Conservation (phyloP, 2,888 invertebrate genomes). For the Oscheius sp. region DNA sequence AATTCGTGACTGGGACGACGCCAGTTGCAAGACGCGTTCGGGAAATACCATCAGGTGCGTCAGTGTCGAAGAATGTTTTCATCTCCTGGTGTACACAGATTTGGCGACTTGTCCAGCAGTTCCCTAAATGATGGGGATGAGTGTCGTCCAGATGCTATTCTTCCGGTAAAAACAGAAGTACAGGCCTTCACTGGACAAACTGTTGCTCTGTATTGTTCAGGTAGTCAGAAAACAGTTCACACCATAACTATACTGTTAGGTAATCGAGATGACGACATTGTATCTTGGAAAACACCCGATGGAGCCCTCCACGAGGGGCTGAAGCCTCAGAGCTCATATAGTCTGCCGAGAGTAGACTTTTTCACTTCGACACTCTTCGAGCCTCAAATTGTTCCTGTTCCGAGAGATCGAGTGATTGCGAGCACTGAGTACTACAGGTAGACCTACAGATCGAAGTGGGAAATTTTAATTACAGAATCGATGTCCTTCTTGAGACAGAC, state of each 20-base stretch:
- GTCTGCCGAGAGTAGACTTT: slow-evolving; percentile 38
- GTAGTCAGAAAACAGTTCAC: slow-evolving; percentile 5
- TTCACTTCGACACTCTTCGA: slow-evolving; percentile 50
- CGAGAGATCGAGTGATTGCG: slow-evolving; percentile 41
- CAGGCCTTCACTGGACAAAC: slow-evolving; percentile 42
- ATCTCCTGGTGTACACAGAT: neutral
- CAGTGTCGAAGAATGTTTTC: too few relatives aligned
- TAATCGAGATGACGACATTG: slow-evolving; percentile 26
- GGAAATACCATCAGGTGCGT: slow-evolving; percentile 43
- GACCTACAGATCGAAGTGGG: neutral
- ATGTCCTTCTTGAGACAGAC: slow-evolving; percentile 45
- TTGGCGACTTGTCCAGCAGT: slow-evolving; percentile 22
- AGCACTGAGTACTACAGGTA: slow-evolving; percentile 48
- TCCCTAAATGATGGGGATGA: slow-evolving; percentile 33
- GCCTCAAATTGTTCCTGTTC: slow-evolving; percentile 35
- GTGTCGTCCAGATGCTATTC: slow-evolving; percentile 41
- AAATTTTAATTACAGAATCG: slow-evolving; percentile 38
- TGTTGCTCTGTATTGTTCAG: slow-evolving; percentile 45
- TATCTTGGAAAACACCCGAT: slow-evolving; percentile 45
- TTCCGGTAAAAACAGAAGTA: slow-evolving; percentile 40
- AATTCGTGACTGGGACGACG: slow-evolving; percentile 48
- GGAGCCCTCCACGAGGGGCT: slow-evolving; percentile 30
- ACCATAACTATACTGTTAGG: slow-evolving; percentile 4
- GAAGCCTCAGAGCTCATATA: slow-evolving; percentile 32
- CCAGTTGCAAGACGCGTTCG: slow-evolving; percentile 42